A percentile compares a stretch with the other conserved stretches of the same genome.
Evolutionary conservation across 2,797 vertebrate species (phyloP).

Genomic region (Dryobates pubescens): DNA sequence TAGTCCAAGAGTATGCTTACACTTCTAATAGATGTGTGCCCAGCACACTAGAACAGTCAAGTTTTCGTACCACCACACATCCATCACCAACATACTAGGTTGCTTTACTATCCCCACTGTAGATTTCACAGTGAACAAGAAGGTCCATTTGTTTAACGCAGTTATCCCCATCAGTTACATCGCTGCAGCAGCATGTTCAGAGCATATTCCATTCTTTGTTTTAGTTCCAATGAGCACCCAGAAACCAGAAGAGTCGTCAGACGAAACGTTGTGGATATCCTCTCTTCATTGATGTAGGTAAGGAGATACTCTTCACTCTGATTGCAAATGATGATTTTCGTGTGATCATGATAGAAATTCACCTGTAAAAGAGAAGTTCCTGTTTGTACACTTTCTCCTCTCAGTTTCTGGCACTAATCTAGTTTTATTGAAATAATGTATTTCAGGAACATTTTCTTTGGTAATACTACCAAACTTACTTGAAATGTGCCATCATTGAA

Average conservation of each 20-base stretch:
- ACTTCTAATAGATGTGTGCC: constrained; percentile 82
- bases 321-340: constrained; percentile 95
- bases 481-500: constrained; percentile 99
- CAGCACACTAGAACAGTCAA: constrained; percentile 76
- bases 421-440: neutral
- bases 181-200: constrained; percentile 97
- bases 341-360: constrained; percentile 99
- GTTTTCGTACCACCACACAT: constrained; percentile 80
- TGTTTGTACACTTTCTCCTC: neutral
- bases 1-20: constrained; percentile 67
- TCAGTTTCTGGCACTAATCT: neutral
- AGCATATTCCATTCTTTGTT: constrained; percentile 93
- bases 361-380: constrained; percentile 80
- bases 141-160: constrained; percentile 57
- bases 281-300: constrained; percentile 97
- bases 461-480: constrained; percentile 77
- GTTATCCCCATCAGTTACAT: constrained; percentile 82
- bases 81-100: constrained; percentile 73
- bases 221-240: constrained; percentile 90
- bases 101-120: constrained; percentile 68
- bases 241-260: constrained; percentile 88
- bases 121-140: constrained; percentile 76
- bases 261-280: constrained; percentile 90
- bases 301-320: constrained; percentile 92
- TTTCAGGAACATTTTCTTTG: neutral